These are phyloP conservation scores for Scaptomyza polygonia DNA, from an alignment of 2,888 invertebrate genomes.

Conservation along the genomic window DNA sequence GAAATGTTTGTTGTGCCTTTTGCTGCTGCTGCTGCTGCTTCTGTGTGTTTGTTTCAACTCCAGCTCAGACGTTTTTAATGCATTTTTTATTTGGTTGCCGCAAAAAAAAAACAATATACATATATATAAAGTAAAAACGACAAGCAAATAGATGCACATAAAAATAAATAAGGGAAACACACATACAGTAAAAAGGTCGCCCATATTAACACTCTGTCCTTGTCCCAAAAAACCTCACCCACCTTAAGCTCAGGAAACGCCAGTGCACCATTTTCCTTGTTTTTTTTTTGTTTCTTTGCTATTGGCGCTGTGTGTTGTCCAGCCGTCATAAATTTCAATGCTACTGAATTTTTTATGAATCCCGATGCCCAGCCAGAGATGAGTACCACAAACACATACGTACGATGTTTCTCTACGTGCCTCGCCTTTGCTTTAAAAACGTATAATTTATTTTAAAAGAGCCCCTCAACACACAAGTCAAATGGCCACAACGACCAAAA, in stretches of 20 bases:
- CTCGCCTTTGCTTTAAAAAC: slow-evolving; percentile 73
- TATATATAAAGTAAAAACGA: slow-evolving; percentile 65
- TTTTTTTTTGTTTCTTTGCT: slow-evolving; percentile 41
- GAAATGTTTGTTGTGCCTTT: slow-evolving; percentile 44
- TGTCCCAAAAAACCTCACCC: neutral
- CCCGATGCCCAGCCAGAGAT: slow-evolving; percentile 29
- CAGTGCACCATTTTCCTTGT: slow-evolving; percentile 47
- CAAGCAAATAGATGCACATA: slow-evolving; percentile 78
- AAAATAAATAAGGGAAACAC: slow-evolving; percentile 74
- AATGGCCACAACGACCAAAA: slow-evolving; percentile 29
- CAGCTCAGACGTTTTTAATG: slow-evolving; percentile 75
- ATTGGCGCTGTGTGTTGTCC: slow-evolving; percentile 66
- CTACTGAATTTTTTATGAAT: slow-evolving; percentile 75
- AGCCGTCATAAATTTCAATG: slow-evolving; percentile 80
- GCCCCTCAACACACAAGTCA: slow-evolving; percentile 58
- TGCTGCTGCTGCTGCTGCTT: neutral
- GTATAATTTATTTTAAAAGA: slow-evolving; percentile 77
- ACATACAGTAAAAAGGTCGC: slow-evolving; percentile 41
- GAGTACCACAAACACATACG: slow-evolving; percentile 16
- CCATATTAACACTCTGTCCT: slow-evolving; percentile 65
- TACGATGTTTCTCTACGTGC: slow-evolving; percentile 40
- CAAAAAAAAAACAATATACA: slow-evolving; percentile 66
- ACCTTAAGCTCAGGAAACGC: slow-evolving; percentile 35
- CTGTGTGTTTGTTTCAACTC: slow-evolving; percentile 29
- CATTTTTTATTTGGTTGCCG: slow-evolving; percentile 76